These are phyloP conservation scores for Sclerodermus sp. DNA, from an alignment of 2,888 invertebrate species.

Conservation along the genomic window DNA sequence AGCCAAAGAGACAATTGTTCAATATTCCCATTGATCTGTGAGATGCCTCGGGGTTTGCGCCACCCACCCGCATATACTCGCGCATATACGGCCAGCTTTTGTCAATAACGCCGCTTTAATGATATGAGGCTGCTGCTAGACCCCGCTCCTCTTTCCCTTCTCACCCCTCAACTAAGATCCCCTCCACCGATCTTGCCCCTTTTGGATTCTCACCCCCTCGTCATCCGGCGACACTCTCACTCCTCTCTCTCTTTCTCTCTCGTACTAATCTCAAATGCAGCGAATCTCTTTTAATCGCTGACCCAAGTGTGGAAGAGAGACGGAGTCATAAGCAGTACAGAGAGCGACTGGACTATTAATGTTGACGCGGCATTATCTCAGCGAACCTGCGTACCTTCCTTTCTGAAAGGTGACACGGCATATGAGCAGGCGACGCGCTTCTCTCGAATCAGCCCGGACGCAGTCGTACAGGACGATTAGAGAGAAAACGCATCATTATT, in stretches of 20 bases:
- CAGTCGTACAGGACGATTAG: conserved; percentile 26
- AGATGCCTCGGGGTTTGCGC: conserved; percentile 40
- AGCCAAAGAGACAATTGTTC: conserved; percentile 57
- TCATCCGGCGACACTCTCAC: no score
- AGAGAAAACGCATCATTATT: conserved; percentile 26
- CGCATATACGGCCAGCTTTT: conserved; percentile 40
- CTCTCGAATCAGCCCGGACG: conserved; percentile 25
- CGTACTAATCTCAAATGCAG: no score
- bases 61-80: conserved; percentile 19
- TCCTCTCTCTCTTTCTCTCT: no score
- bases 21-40: conserved; percentile 58
- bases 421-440: conserved; percentile 19
- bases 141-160: conserved; percentile 9
- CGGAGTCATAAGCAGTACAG: neutral
- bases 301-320: neutral
- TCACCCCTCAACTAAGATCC: no score
- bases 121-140: conserved; percentile 43
- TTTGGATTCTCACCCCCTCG: no score
- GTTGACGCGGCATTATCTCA: conserved; percentile 28
- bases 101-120: conserved; percentile 57
- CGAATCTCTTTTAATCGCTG: no score
- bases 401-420: conserved; percentile 28
- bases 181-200: no score
- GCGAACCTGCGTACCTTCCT: conserved; percentile 21
- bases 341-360: conserved; percentile 23